Percentiles rank a stretch among this genome's conserved stretches.
These are phyloP conservation scores for Eurypyga helias DNA, from an alignment of 2,113 vertebrate species.

Conservation along the genomic window DNA sequence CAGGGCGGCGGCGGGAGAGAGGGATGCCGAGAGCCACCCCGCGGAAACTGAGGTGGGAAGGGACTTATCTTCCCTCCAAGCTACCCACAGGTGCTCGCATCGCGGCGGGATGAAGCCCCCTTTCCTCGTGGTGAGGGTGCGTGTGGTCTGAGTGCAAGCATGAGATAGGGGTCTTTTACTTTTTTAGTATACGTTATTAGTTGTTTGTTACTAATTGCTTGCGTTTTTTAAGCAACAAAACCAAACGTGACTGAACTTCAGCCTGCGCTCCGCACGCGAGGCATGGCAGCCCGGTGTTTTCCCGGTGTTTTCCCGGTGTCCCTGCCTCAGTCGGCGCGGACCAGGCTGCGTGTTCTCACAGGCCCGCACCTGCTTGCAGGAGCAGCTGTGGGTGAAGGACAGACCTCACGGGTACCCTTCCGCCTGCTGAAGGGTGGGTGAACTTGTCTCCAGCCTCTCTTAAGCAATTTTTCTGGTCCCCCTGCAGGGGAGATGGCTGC, in stretches of 20 bases:
- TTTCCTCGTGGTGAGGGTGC: fast-evolving
- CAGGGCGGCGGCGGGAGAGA: no score
- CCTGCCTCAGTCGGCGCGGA: neutral
- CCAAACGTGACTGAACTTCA: neutral
- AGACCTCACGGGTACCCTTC: neutral
- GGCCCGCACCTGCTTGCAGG: neutral
- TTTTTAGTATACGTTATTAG: no score
- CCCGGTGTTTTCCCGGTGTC: neutral
- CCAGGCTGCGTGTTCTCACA: fast-evolving
- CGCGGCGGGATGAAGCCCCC: no score
- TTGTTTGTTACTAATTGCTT: neutral
- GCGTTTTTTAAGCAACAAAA: neutral
- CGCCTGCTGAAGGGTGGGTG: neutral
- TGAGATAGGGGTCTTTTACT: neutral
- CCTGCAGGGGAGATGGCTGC: fast-evolving
- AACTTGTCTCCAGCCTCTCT: neutral
- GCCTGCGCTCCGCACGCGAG: fast-evolving
- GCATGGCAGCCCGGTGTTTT: neutral
- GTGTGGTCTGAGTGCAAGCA: fast-evolving
- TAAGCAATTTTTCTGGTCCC: neutral
- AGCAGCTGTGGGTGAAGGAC: neutral
- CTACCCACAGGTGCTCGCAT: neutral
- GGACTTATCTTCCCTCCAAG: fast-evolving
- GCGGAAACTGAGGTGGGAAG: neutral
- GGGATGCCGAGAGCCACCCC: no score